Evolutionary conservation across 2,113 vertebrate genomes (phyloP).

Genomic region (Grammomys dolichurus): DNA sequence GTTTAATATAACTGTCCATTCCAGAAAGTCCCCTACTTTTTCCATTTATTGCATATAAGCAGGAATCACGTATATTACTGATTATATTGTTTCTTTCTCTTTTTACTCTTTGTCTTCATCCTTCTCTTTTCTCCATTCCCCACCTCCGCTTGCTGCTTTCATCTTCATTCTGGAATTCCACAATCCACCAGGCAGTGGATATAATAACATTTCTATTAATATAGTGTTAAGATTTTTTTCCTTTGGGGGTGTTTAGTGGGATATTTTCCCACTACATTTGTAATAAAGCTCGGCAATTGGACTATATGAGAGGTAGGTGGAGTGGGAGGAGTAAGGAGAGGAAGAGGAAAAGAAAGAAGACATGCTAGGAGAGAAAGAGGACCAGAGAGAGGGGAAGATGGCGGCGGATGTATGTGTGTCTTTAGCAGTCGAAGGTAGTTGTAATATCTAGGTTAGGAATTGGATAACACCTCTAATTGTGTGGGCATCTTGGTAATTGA

Average conservation of each 20-base stretch:
- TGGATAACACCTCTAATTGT: too few relatives aligned
- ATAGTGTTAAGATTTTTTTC: not conserved
- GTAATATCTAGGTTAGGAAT: too few relatives aligned
- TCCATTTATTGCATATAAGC: not conserved
- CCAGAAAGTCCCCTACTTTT: not conserved
- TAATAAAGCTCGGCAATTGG: too few relatives aligned
- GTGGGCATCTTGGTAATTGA: too few relatives aligned
- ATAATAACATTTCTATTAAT: not conserved
- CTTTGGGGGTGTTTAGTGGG: not conserved
- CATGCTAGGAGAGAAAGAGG: too few relatives aligned
- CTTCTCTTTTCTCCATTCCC: not conserved
- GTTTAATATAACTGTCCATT: not conserved
- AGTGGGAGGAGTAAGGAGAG: too few relatives aligned
- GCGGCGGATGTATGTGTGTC: too few relatives aligned
- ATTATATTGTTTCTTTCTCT: not conserved
- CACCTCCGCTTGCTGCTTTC: not conserved
- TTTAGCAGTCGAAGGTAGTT: too few relatives aligned
- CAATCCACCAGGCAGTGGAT: not conserved
- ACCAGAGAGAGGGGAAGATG: too few relatives aligned
- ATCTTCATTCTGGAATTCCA: not conserved
- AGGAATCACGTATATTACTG: not conserved
- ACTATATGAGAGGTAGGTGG: too few relatives aligned
- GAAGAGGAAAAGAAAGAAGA: too few relatives aligned
- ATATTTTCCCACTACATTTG: too few relatives aligned
- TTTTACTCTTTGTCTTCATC: not conserved